Evolutionary conservation across 2,797 vertebrate species (phyloP).

Genomic region (Tenualosa thibaudeaui): DNA sequence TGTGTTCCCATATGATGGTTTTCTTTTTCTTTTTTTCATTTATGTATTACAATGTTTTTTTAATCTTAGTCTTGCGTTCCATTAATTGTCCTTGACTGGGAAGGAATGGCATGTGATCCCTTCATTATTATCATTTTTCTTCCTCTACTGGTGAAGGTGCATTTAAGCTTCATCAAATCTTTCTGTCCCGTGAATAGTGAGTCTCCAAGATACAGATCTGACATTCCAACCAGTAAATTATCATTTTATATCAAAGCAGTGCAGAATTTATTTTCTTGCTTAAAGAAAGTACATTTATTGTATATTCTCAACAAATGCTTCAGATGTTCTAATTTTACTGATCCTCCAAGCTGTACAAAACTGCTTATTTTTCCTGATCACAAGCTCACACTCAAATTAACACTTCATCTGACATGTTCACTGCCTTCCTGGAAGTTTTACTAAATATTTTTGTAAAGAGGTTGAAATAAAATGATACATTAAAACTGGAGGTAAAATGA

Average conservation of each 20-base stretch:
- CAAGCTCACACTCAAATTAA: not conserved
- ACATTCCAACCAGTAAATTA: slow-evolving; percentile 48
- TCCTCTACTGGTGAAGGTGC: slow-evolving; percentile 5
- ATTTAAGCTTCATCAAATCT: not conserved
- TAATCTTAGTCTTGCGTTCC: slow-evolving; percentile 18
- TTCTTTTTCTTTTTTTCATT: slow-evolving; percentile 57
- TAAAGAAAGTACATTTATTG: slow-evolving; percentile 1
- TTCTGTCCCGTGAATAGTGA: not conserved
- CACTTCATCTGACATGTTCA: not conserved
- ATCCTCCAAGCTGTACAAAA: not conserved
- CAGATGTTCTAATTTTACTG: not conserved
- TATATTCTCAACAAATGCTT: slow-evolving; percentile 1
- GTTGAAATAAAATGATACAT: slow-evolving; percentile 26
- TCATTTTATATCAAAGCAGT: slow-evolving; percentile 26
- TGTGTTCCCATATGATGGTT: slow-evolving; percentile 59
- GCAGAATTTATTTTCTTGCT: slow-evolving; percentile 30
- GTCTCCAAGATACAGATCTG: not conserved
- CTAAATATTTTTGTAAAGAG: slow-evolving; percentile 56
- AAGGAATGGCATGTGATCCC: slow-evolving; percentile 42
- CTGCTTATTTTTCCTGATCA: not conserved
- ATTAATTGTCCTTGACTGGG: slow-evolving; percentile 31
- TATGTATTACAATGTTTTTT: slow-evolving; percentile 28
- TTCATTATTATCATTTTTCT: slow-evolving; percentile 30
- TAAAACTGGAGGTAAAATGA: slow-evolving; percentile 19
- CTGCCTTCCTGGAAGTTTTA: slow-evolving; percentile 25